Percentiles rank a stretch among this genome's conserved stretches.
phyloP scores from a whole-genome alignment of 1,140 invertebrate genomes.

The Tetraneura akinire region DNA sequence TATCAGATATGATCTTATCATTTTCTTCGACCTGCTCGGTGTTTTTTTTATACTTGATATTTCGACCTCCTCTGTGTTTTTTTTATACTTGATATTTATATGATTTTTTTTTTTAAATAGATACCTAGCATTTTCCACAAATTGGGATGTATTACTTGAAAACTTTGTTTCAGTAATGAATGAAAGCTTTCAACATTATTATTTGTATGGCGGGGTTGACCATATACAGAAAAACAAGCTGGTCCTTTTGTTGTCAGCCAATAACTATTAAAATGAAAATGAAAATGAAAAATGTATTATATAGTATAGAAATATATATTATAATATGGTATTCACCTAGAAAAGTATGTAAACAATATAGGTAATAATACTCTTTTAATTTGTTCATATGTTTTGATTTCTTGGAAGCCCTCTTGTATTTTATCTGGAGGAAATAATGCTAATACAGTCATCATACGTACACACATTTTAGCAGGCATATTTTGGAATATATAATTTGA shows the following conservation, averaged over 20 bases:
- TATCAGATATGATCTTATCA: not conserved
- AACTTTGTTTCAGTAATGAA: not conserved
- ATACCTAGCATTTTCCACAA: too few relatives aligned
- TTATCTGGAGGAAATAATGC: not conserved
- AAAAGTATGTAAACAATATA: too few relatives aligned
- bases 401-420: not conserved
- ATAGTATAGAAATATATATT: not conserved
- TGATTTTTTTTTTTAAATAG: too few relatives aligned
- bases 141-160: too few relatives aligned
- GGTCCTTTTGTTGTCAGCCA: not conserved
- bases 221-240: not conserved
- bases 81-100: too few relatives aligned
- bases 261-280: not conserved
- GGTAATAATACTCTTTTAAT: not conserved
- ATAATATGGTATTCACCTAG: not conserved
- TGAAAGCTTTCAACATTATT: not conserved
- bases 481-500: not conserved
- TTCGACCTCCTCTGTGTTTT: too few relatives aligned
- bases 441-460: not conserved
- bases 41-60: too few relatives aligned
- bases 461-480: not conserved
- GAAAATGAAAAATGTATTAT: not conserved
- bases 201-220: not conserved
- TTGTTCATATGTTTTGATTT: not conserved
- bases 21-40: not conserved